phyloP scores from a whole-genome alignment of 2,888 invertebrate species.

The Troides aeacus region DNA sequence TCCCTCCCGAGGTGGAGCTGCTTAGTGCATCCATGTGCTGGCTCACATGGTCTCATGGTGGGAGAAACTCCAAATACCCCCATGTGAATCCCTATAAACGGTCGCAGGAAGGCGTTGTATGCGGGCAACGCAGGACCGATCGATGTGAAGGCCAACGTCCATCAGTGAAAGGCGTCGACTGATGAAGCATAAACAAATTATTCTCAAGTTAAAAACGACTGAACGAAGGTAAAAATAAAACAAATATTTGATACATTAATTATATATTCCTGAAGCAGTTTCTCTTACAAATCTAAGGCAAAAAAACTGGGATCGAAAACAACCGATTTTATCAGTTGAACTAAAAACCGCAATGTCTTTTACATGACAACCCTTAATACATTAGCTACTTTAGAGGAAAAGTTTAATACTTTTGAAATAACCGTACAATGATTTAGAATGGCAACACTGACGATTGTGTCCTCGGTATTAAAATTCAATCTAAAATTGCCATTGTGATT shows the following conservation, averaged over 20 bases:
- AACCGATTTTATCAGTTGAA: slow-evolving; percentile 20
- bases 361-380: slow-evolving; percentile 6
- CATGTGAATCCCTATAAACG: too few relatives aligned
- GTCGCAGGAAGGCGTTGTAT: too few relatives aligned
- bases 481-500: slow-evolving; percentile 3
- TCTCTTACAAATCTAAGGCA: slow-evolving; percentile 21
- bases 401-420: background rate
- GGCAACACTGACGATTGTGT: background rate
- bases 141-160: too few relatives aligned
- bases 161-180: too few relatives aligned
- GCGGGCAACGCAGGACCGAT: too few relatives aligned
- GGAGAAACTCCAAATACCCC: too few relatives aligned
- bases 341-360: background rate
- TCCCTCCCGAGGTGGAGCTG: too few relatives aligned
- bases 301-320: slow-evolving; percentile 9
- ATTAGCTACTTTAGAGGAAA: background rate
- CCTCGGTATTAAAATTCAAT: slow-evolving; percentile 10
- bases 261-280: slow-evolving; percentile 6
- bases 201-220: background rate
- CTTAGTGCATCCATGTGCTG: too few relatives aligned
- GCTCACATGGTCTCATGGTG: too few relatives aligned
- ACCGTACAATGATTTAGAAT: background rate
- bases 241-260: background rate
- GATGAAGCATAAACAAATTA: background rate
- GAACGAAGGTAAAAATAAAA: slow-evolving; percentile 8